These are phyloP conservation scores for Rhinophrynus dorsalis DNA, from an alignment of 2,797 vertebrate species.

Conservation along the genomic window DNA sequence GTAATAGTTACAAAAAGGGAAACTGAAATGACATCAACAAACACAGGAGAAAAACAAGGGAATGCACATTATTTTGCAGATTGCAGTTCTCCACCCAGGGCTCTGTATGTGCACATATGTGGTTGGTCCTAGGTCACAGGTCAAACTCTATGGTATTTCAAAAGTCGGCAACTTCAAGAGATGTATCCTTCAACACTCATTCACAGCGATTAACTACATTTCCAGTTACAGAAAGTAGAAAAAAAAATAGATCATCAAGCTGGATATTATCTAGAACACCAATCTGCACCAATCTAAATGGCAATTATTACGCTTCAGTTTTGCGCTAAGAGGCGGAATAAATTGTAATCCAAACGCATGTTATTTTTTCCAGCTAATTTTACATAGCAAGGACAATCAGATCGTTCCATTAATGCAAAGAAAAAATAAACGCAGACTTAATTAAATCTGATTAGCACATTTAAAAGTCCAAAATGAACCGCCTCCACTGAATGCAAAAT, in stretches of 20 bases:
- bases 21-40: no score
- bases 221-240: conserved; percentile 23
- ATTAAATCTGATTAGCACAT: conserved; percentile 9
- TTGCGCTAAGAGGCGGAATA: background rate
- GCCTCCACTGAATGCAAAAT: background rate
- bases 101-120: conserved; percentile 30
- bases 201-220: conserved; percentile 47
- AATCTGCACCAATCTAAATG: background rate
- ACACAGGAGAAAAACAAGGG: background rate
- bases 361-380: background rate
- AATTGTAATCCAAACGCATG: background rate
- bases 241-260: background rate
- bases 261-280: background rate
- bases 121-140: conserved; percentile 64
- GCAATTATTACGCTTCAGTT: background rate
- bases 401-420: background rate
- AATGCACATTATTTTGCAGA: background rate
- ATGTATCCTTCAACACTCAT: conserved; percentile 21
- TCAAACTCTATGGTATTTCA: conserved; percentile 57
- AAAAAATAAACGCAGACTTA: conserved; percentile 18
- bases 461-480: background rate
- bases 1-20: no score
- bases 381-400: background rate
- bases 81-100: conserved; percentile 1
- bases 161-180: conserved; percentile 53